These are phyloP conservation scores for Premnoplex brunnescens DNA, from an alignment of 2,797 vertebrate species.

Conservation along the genomic window DNA sequence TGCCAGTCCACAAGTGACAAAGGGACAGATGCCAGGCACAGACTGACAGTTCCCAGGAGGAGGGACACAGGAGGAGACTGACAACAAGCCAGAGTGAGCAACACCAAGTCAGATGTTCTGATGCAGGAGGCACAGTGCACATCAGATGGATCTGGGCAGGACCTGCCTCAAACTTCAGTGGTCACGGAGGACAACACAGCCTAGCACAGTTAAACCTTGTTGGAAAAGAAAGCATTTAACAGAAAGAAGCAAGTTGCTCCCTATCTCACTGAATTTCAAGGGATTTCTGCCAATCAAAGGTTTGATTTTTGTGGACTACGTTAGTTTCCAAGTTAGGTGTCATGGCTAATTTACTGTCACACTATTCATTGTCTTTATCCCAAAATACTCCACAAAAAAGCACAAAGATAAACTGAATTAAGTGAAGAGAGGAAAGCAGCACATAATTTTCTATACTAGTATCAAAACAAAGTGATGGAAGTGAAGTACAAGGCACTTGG, in stretches of 20 bases:
- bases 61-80: neutral
- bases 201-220: neutral
- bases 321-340: neutral
- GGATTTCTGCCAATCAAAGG: neutral
- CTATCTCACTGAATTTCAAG: neutral
- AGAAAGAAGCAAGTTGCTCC: neutral
- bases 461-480: neutral
- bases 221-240: neutral
- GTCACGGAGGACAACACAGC: neutral
- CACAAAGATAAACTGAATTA: neutral
- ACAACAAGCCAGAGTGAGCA: neutral
- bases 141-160: rapidly evolving
- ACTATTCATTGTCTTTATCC: neutral
- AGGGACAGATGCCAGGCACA: neutral
- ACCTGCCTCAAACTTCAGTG: neutral
- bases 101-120: neutral
- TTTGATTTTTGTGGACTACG: neutral
- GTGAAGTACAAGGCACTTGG: neutral
- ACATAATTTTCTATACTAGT: neutral
- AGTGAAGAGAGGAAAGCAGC: neutral
- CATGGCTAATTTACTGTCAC: neutral
- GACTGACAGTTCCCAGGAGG: neutral
- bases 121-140: neutral
- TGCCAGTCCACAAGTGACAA: neutral
- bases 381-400: neutral